Conservation (phyloP, 2,888 invertebrate species). For the Brachycybe producta region DNA sequence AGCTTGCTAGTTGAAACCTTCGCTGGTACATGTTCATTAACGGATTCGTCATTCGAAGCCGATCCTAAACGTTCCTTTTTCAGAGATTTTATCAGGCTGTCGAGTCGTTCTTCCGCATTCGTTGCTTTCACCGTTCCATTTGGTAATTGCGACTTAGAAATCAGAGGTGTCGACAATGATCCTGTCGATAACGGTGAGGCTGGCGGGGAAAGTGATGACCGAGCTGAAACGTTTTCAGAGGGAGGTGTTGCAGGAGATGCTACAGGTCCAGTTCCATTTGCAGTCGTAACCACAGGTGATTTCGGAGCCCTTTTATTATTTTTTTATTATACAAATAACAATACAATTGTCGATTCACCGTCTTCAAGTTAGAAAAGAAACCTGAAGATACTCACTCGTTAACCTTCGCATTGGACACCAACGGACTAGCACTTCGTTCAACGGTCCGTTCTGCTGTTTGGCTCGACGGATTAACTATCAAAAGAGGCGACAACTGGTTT, state of each 20-base stretch:
- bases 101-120: slow-evolving; percentile 47
- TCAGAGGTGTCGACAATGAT: slow-evolving; percentile 17
- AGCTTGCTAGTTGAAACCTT: slow-evolving; percentile 13
- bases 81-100: slow-evolving; percentile 61
- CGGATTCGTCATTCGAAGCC: slow-evolving; percentile 11
- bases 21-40: slow-evolving; percentile 15
- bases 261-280: slow-evolving; percentile 7
- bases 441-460: too few species aligned
- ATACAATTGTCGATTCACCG: too few species aligned
- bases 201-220: slow-evolving; percentile 17
- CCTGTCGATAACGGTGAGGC: slow-evolving; percentile 16
- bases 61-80: slow-evolving; percentile 45
- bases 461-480: too few species aligned
- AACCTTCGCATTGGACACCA: too few species aligned
- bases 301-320: too few species aligned
- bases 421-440: too few species aligned
- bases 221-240: slow-evolving; percentile 8
- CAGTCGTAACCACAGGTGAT: too few species aligned
- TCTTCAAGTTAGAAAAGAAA: too few species aligned
- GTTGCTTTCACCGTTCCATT: slow-evolving; percentile 22
- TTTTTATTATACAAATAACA: too few species aligned
- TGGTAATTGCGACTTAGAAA: slow-evolving; percentile 21
- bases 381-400: too few species aligned
- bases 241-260: slow-evolving; percentile 9
- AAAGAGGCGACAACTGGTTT: slow-evolving; percentile 20